Percentiles rank a stretch among this genome's conserved stretches.
These are phyloP conservation scores for Hydrocynus forskahlii DNA, from an alignment of 2,797 vertebrate species.

Conservation along the genomic window DNA sequence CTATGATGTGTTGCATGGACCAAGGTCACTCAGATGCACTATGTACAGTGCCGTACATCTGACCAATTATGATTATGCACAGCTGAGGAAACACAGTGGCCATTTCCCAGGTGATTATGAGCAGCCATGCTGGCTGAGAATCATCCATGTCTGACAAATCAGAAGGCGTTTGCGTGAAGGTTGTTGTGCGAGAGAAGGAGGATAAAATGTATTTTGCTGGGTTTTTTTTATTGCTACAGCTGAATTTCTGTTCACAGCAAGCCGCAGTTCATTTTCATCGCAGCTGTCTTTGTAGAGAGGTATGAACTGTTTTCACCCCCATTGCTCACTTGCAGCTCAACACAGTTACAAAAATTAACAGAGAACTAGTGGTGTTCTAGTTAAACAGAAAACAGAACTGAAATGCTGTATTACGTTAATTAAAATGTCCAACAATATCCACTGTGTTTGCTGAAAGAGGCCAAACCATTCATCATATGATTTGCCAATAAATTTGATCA, in stretches of 20 bases:
- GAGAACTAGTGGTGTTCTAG: no score
- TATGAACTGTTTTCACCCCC: no score
- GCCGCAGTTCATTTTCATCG: no score
- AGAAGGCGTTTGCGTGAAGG: constrained; percentile 44
- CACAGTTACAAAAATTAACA: no score
- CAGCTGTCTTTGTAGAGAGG: no score
- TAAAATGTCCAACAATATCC: no score
- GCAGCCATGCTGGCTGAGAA: constrained; percentile 24
- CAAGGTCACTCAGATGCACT: constrained; percentile 17
- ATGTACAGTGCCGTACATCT: constrained; percentile 26
- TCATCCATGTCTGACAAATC: constrained; percentile 55
- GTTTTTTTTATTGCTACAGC: background rate
- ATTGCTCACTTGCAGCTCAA: no score
- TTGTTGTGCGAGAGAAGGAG: constrained; percentile 12
- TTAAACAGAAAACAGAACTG: no score
- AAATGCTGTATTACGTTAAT: no score
- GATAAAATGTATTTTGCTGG: background rate
- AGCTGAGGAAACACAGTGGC: constrained; percentile 38
- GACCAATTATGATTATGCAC: constrained; percentile 42
- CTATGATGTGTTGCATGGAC: background rate
- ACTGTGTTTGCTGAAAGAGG: no score
- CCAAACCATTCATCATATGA: background rate
- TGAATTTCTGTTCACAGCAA: no score
- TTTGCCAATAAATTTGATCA: background rate
- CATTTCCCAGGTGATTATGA: constrained; percentile 40